Evolutionary conservation across 2,888 invertebrate genomes (phyloP), one percentile per base, ranked within the genome.

Genomic region (Melanophora roralis): DNA sequence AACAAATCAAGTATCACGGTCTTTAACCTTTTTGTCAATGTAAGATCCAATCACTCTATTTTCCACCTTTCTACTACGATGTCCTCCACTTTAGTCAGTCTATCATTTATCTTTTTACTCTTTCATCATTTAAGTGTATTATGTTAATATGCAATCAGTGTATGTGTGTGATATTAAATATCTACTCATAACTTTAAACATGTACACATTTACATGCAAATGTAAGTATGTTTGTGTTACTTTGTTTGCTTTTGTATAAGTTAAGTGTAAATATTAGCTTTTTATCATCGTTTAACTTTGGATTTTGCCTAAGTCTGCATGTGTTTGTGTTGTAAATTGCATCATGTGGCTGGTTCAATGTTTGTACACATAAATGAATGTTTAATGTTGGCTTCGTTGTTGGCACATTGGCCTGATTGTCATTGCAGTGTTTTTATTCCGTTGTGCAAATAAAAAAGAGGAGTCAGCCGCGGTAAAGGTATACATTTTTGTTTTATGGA

Each of bases 1-100:
- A 57, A 51, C 49, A 55, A 72, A 64, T 76, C 76, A 76, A 65
- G 75, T 62, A 62, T 76, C 72, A 80, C 76, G 80, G 76, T 80
- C 79, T 82, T 83, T 86, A 84, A 85, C 80, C 80, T 80, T 76
- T 87, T 84, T 85, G 86, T 87, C 84, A 84, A 86, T 84, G 86
- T 83, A 86, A 59, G 49, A 40, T n/a, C 16, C n/a, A 34, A 21
- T 36, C 64, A 19, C 45, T 27, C 14, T 53, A 53, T 8, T 27
- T n/a, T 11, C 27, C n/a, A n/a, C 27, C 5, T 47, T n/a, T 11
- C 0, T 12, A 4, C 23, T 21, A 64, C 45, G 27, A 21, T 64
- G 62, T 72, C 62, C 53, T 72, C 62, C 43, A 55, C 45, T 27
- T 6, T 6, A 27, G 36, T 19, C 27, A 64, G 72, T 62, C 45